phyloP scores from a whole-genome alignment of 2,888 invertebrate genomes.

The Eilema sororculum region DNA sequence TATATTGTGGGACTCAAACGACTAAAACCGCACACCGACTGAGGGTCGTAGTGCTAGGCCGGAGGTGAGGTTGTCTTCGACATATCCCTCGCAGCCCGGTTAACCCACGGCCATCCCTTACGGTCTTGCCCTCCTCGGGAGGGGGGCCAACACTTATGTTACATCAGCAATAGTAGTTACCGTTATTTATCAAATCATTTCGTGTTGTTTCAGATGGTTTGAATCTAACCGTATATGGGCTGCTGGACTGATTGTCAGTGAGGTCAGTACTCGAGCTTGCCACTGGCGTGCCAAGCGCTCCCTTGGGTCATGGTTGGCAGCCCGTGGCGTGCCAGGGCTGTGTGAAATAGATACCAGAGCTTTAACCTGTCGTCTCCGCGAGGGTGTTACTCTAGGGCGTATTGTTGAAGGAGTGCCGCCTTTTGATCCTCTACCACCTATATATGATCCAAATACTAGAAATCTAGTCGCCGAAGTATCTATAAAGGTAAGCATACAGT shows the following conservation, averaged over 20 bases:
- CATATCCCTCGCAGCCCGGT: too few relatives aligned
- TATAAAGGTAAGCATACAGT: conserved; percentile 85
- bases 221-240: conserved; percentile 97
- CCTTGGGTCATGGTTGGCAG: conserved; percentile 94
- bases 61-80: too few relatives aligned
- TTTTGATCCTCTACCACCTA: conserved; percentile 67
- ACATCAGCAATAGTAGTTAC: too few relatives aligned
- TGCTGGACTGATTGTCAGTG: conserved; percentile 96
- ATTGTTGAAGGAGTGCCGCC: conserved; percentile 88
- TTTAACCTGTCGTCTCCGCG: conserved; percentile 96
- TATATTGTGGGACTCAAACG: too few relatives aligned
- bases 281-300: conserved; percentile 96
- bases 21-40: too few relatives aligned
- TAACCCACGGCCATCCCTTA: too few relatives aligned
- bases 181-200: background rate
- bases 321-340: conserved; percentile 94
- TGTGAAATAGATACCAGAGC: conserved; percentile 97
- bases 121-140: too few relatives aligned
- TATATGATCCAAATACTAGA: conserved; percentile 93
- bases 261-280: conserved; percentile 94
- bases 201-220: conserved; percentile 90
- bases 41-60: too few relatives aligned
- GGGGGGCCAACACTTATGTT: too few relatives aligned
- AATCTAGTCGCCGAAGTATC: conserved; percentile 98
- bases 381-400: conserved; percentile 93